These are phyloP conservation scores for Hylaeus anthracinus DNA, from an alignment of 1,140 invertebrate genomes.

Conservation along the genomic window DNA sequence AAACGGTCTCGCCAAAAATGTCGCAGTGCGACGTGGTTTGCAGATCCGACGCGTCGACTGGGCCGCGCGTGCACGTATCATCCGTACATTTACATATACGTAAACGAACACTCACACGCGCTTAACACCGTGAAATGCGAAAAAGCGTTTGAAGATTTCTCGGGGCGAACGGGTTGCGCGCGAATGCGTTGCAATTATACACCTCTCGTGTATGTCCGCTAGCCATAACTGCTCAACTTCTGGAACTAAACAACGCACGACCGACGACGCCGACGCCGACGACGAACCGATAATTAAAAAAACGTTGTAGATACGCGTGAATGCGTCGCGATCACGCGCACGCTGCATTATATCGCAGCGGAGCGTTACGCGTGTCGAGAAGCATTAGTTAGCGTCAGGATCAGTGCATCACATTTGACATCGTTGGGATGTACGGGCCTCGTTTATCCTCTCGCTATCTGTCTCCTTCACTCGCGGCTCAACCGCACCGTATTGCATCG, in stretches of 20 bases:
- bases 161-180: neutral
- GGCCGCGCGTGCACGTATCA: neutral
- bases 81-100: too few relatives aligned
- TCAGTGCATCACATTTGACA: conserved; percentile 73
- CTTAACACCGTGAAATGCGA: neutral
- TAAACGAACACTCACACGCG: neutral
- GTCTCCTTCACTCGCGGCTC: conserved; percentile 62
- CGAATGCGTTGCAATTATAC: conserved; percentile 19
- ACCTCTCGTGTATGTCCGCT: neutral
- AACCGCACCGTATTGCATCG: too few relatives aligned
- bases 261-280: neutral
- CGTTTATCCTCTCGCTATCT: conserved; percentile 69
- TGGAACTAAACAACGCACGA: neutral
- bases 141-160: conserved; percentile 22
- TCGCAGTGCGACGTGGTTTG: conserved; percentile 56
- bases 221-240: neutral
- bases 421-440: conserved; percentile 62
- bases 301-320: neutral
- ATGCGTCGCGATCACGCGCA: neutral
- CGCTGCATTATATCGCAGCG: neutral
- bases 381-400: conserved; percentile 74
- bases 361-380: conserved; percentile 47
- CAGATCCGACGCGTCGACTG: conserved; percentile 18
- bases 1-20: conserved; percentile 22
- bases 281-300: conserved; percentile 19